Percentiles rank a stretch among this genome's conserved stretches.
These are phyloP conservation scores for Dynastes hyllus DNA, from an alignment of 2,888 invertebrate species.

Conservation along the genomic window DNA sequence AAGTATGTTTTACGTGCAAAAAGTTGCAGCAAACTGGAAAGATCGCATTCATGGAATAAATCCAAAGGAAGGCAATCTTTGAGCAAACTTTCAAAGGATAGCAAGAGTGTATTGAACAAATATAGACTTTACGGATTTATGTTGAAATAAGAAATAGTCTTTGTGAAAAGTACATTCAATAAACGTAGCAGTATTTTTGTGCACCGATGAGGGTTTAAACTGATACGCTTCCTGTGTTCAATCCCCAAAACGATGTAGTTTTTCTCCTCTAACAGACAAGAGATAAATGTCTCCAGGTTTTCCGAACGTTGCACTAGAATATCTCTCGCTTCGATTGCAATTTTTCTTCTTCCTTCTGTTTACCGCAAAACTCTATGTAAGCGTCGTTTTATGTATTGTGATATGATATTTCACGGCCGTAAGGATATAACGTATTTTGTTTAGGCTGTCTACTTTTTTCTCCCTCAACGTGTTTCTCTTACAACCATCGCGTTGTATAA, in stretches of 20 bases:
- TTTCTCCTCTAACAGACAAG: neutral
- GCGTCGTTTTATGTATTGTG: neutral
- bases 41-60: neutral
- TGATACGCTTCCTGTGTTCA: slow-evolving; percentile 5
- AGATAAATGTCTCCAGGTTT: slow-evolving; percentile 12
- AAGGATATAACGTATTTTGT: slow-evolving; percentile 13
- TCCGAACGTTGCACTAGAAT: slow-evolving; percentile 23
- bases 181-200: slow-evolving; percentile 2
- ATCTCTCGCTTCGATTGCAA: slow-evolving; percentile 29
- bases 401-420: slow-evolving; percentile 3
- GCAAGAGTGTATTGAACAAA: slow-evolving; percentile 13
- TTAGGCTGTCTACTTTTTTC: slow-evolving; percentile 18
- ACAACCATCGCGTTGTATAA: neutral
- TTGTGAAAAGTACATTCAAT: slow-evolving; percentile 2
- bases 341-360: slow-evolving; percentile 11
- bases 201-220: slow-evolving; percentile 12
- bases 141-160: slow-evolving; percentile 11
- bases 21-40: too few relatives aligned
- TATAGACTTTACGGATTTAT: slow-evolving; percentile 21
- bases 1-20: too few relatives aligned
- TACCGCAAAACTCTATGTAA: neutral
- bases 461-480: neutral
- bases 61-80: neutral
- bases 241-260: slow-evolving; percentile 6
- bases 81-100: neutral